phyloP scores from a whole-genome alignment of 2,113 vertebrate genomes.

The Alaudala cheleensis region DNA sequence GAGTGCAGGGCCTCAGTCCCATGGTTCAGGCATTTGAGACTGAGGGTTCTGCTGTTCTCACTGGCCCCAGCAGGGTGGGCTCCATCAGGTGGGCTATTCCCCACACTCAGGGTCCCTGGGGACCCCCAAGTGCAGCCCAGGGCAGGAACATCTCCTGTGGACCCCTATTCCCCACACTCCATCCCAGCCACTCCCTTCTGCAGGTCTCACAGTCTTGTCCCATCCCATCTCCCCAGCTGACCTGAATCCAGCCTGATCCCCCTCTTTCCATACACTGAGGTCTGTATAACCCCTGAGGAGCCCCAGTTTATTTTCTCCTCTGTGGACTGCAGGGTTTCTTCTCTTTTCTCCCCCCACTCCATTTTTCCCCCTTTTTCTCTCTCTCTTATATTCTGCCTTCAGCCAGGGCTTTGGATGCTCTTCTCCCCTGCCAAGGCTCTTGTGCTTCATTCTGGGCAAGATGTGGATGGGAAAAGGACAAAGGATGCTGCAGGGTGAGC shows the following conservation, averaged over 20 bases:
- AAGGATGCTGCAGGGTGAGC: background rate
- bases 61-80: background rate
- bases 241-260: background rate
- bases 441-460: background rate
- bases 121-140: background rate
- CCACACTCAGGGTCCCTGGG: fast-evolving
- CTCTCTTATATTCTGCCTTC: background rate
- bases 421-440: background rate
- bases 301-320: background rate
- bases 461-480: background rate
- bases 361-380: too few species aligned
- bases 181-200: background rate
- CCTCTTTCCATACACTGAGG: fast-evolving
- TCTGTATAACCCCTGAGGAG: background rate
- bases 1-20: fast-evolving
- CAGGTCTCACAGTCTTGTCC: background rate
- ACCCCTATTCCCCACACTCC: background rate
- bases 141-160: background rate
- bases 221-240: background rate
- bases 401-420: background rate
- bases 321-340: background rate
- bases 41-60: background rate
- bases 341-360: too few species aligned
- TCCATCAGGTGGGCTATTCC: background rate
- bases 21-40: background rate